Conservation (phyloP, 2,888 invertebrate species). For the Paralinhomoeus sp. region DNA sequence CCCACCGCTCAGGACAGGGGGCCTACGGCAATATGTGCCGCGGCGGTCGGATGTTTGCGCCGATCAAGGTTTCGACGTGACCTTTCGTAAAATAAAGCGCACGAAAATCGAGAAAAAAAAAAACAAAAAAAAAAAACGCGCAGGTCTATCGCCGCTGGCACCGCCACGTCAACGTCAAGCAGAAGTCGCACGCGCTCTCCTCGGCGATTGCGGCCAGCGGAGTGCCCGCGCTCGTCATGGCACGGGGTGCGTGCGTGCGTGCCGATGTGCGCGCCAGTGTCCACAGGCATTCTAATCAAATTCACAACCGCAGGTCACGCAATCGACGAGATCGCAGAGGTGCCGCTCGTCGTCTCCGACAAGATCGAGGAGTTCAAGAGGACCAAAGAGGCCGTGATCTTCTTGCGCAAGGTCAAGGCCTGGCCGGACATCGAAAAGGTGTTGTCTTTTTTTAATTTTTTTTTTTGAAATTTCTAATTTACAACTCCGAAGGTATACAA, state of each 20-base stretch:
- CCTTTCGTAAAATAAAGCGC: no score
- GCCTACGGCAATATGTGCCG: conserved; percentile 99
- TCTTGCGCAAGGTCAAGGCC: conserved; percentile 73
- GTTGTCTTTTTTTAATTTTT: no score
- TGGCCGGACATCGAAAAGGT: conserved; percentile 93
- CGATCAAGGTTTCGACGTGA: conserved; percentile 45
- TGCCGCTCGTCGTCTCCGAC: conserved; percentile 85
- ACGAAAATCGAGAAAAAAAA: no score
- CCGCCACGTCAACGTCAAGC: conserved; percentile 78
- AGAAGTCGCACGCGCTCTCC: conserved; percentile 79
- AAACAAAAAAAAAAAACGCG: no score
- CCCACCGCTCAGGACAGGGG: conserved; percentile 97
- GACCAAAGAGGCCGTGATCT: conserved; percentile 89
- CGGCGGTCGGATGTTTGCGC: conserved; percentile 98
- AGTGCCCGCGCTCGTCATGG: conserved; percentile 82
- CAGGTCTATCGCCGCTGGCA: conserved; percentile 84
- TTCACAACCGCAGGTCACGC: conserved; percentile 30
- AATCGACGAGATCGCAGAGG: conserved; percentile 62
- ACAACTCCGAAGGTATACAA: conserved; percentile 91
- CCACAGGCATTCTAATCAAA: no score
- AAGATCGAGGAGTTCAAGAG: conserved; percentile 79
- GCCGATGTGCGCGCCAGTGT: no score
- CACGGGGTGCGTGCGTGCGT: conserved; percentile 50
- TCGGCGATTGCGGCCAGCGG: conserved; percentile 93
- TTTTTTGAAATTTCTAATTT: no score